These are phyloP conservation scores for Diplogasteroides magnus DNA, from an alignment of 1,140 invertebrate species.

Conservation along the genomic window DNA sequence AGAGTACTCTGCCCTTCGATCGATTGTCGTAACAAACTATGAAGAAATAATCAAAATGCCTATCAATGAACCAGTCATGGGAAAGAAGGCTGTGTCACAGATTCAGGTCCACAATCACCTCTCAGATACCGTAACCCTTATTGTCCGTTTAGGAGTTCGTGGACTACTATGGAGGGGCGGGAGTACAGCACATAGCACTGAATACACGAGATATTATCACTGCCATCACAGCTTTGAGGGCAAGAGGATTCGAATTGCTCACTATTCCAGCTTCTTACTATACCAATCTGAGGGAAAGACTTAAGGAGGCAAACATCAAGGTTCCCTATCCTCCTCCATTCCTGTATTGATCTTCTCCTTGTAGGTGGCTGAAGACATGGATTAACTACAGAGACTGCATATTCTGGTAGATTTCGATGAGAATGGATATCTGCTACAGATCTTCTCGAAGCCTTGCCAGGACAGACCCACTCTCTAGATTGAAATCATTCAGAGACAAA, in stretches of 20 bases:
- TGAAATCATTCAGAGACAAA: constrained; percentile 92
- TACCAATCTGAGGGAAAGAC: constrained; percentile 70
- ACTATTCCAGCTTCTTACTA: constrained; percentile 85
- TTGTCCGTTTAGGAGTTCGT: constrained; percentile 96
- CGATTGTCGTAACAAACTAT: constrained; percentile 90
- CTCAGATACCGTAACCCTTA: constrained; percentile 64
- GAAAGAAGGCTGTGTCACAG: constrained; percentile 59
- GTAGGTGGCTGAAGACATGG: background rate
- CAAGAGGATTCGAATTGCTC: constrained; percentile 78
- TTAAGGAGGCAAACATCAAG: constrained; percentile 56
- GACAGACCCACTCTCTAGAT: constrained; percentile 92
- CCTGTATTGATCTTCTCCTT: background rate
- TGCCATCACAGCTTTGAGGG: constrained; percentile 71
- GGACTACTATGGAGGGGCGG: constrained; percentile 91
- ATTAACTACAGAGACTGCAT: constrained; percentile 64
- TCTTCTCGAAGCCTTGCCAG: constrained; percentile 96
- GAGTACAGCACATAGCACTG: constrained; percentile 94
- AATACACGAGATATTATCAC: constrained; percentile 84
- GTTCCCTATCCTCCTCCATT: background rate
- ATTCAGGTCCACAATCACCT: constrained; percentile 25
- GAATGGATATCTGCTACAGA: constrained; percentile 92
- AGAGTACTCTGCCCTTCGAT: constrained; percentile 85
- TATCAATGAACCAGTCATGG: constrained; percentile 86
- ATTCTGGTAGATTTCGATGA: constrained; percentile 97
- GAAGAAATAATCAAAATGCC: constrained; percentile 95